Evolutionary conservation across 1,140 invertebrate species (phyloP), one percentile per base, ranked within the genome.

Genomic region (Acromyrmex echinatior): DNA sequence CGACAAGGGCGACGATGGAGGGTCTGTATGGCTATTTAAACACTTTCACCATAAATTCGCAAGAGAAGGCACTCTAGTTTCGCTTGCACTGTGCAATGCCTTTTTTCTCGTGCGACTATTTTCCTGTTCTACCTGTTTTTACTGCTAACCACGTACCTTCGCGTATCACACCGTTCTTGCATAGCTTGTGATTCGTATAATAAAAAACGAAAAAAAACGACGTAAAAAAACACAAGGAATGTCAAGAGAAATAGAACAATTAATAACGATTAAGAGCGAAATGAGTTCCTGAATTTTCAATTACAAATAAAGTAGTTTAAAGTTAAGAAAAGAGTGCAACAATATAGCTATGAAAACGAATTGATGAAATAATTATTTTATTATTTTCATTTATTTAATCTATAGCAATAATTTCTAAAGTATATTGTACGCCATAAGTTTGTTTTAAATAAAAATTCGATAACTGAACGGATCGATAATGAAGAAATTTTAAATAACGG

Each of bases 41-140:
- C 86, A 91, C 88, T 92, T 92, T 92, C 88, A 86, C 88, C 80
- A 86, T 90, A 92, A 89, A 92, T 92, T 87, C 86, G 85, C 78
- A 60, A 58, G 80, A 89, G 82, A 76, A 86, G 74, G 70, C 82
- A 65, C 89, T 89, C 84, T 62, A 92, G 81, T 80, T 70, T 89
- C 81, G 74, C 87, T 91, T 89, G 84, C 87, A 62, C 71, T 80
- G 51, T 56, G 85, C 81, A 71, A 90, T 76, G 63, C 87, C 51
- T 58, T 49, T 35, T 21, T 76, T 53, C 70, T 78, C 53, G 77
- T 49, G 63, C 65, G 71, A 49, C 21, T 56, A 51, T 25, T 28
- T 53, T 68, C 39, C 66, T 79, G 45, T 76, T 53, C 58, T 28
- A 25, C 35, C 53, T 85, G 77, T 82, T 87, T 73, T 82, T 86